Percentiles rank a stretch among this genome's conserved stretches.
phyloP scores from a whole-genome alignment of 2,113 vertebrate species.

The Tychaedon coryphoeus region DNA sequence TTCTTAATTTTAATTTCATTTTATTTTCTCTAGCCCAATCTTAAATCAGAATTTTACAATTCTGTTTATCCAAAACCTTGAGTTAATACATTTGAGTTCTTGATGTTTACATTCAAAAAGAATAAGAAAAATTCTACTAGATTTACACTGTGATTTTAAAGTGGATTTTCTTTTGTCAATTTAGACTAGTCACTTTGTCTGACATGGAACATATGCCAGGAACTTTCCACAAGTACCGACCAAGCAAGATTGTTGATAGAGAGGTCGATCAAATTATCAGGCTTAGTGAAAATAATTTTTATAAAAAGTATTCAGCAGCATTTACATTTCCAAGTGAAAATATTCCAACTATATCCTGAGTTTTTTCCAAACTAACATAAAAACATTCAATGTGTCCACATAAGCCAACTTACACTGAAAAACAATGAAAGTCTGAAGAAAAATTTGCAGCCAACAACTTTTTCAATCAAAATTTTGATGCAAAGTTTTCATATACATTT shows the following conservation, averaged over 20 bases:
- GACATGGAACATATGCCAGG: neutral
- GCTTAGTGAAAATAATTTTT: neutral
- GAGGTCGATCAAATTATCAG: neutral
- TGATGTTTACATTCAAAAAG: neutral
- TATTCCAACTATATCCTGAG: neutral
- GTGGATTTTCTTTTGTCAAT: neutral
- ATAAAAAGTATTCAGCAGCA: neutral
- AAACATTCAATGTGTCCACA: neutral
- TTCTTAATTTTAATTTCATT: neutral
- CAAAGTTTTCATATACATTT: neutral
- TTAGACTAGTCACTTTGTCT: neutral
- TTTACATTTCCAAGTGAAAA: neutral
- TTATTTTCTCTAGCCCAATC: neutral
- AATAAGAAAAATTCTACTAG: neutral
- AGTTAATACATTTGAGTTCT: neutral
- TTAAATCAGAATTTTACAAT: neutral
- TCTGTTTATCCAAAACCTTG: neutral
- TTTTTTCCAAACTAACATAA: neutral
- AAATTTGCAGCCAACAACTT: neutral
- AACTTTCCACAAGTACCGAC: neutral
- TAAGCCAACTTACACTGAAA: neutral
- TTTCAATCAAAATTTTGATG: neutral
- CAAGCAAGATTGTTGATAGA: neutral
- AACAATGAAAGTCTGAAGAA: neutral
- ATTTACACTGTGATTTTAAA: neutral